Base-by-base conservation (phyloP, 2,888 invertebrate genomes). In the Sabatieria punctata region DNA sequence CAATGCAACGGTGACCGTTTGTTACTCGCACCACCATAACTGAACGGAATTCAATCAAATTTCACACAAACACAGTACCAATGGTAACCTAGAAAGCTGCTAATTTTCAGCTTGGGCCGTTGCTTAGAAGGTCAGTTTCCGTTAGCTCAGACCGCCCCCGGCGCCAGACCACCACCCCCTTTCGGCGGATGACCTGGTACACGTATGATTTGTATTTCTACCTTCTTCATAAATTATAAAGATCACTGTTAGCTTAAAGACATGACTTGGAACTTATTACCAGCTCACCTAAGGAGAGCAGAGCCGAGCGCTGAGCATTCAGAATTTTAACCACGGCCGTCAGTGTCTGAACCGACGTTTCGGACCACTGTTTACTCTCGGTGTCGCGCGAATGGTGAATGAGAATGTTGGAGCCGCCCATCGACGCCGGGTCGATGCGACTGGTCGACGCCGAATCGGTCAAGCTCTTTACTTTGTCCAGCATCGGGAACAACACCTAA, bases 351-450 rank as follows among this genome's bases (percentile, higher is more conserved):
- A 68, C 89, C 74, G 89, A 85, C 1, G 95, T 95, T 70, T 95
- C 93, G 0, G 93, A 89, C 93, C 93, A 95, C 63, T 95, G 95
- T 60, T 95, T 95, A 68, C 91, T 89, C 41, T 93, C 93, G 0
- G 97, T 97, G 68, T 97, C 95, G 49, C 97, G 75, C 1, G 93
- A 86, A 69, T 97, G 97, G 68, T 97, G 97, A 58, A 97, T 93
- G 4, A 95, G 74, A 55, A 95, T 88, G 63, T 88, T 89, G 49
- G 82, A 85, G 39, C 85, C 85, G n/a, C 19, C 38, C 30, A 30
- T 30, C 2, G 46, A 8, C 13, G 22, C 8, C 21, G 40, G 21
- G 11, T 39, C n/a, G 19, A 21, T 37, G 6, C 41, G 22, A 15
- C n/a, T 37, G 23, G 40, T 46, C 4, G 46, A 46, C 43, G 46